Percentiles rank a stretch among this genome's conserved stretches.
Conservation (phyloP, 2,797 vertebrate species). For the Thripadectes ignobilis region DNA sequence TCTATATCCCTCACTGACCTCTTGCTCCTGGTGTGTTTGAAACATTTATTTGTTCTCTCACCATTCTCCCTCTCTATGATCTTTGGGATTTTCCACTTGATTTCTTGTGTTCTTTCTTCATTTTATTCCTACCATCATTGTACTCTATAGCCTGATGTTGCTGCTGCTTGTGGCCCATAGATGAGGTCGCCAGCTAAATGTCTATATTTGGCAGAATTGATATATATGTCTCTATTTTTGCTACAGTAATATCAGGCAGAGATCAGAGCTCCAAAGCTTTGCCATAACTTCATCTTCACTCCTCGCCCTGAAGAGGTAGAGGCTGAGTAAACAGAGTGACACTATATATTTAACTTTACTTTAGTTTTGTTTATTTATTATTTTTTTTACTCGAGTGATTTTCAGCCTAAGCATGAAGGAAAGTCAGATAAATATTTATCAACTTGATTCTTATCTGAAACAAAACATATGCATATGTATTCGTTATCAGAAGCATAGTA, state of each 20-base stretch:
- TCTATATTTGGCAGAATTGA: background rate
- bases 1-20: background rate
- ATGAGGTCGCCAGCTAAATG: background rate
- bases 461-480: background rate
- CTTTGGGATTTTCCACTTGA: background rate
- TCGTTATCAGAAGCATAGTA: background rate
- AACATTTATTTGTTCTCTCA: background rate
- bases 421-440: conserved; percentile 1
- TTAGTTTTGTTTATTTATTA: background rate
- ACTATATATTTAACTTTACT: background rate
- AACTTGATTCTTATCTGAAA: background rate
- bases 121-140: background rate
- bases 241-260: background rate
- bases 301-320: background rate
- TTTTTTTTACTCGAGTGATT: background rate
- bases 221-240: background rate
- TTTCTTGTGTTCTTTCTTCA: background rate
- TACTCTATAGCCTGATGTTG: background rate
- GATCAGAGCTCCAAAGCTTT: background rate
- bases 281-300: background rate
- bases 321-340: background rate
- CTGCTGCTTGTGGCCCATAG: background rate
- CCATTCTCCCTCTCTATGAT: background rate
- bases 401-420: background rate
- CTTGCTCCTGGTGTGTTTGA: background rate